Base-by-base conservation (phyloP, 2,888 invertebrate genomes). In the Xestia c-nigrum region DNA sequence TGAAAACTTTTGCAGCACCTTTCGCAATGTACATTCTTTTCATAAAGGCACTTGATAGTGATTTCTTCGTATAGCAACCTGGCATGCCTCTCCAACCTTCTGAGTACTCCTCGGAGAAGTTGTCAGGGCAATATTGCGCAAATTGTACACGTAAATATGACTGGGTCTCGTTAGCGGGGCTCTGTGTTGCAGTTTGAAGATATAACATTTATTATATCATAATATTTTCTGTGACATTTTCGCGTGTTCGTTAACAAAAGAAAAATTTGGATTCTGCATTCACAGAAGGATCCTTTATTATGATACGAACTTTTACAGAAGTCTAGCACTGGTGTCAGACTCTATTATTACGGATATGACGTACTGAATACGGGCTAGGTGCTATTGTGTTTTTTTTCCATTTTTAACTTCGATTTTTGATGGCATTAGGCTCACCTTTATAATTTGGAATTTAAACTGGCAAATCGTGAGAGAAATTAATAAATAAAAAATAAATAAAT, bases 31-130 rank as follows among this genome's bases (percentile, higher is more conserved):
- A 69, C 69, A 63, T 66, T 74, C 12, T 24, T 12, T 57, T 72
- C 64, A 59, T 70, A 76, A 81, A 83, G 70, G 72, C 66, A 67
- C 76, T 81, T 72, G 69, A 81, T 85, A 66, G 57, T 81, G 76
- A 85, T 85, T 85, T 81, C 82, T 82, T 85, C 46, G 68, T 72
- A 52, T 66, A 72, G 71, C 72, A 69, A 59, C 65, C 61, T 43
- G 47, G 84, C 61, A 3, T 38, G 24, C 40, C 55, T 40, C 59
- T 46, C 14, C 68, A 12, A 31, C 55, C 66, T 81, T 72, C 24
- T 55, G 55, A 52, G 24, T 24, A n/a, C n/a, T 69, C 12, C 55
- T 55, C 5, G 43, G 61, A 50, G 61, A 46, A 72, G 55, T 80
- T 74, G 50, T 74, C 76, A 64, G 55, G 43, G 75, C 38, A 85